Base-by-base conservation (phyloP, 2,888 invertebrate genomes). In the Acronicta alni region DNA sequence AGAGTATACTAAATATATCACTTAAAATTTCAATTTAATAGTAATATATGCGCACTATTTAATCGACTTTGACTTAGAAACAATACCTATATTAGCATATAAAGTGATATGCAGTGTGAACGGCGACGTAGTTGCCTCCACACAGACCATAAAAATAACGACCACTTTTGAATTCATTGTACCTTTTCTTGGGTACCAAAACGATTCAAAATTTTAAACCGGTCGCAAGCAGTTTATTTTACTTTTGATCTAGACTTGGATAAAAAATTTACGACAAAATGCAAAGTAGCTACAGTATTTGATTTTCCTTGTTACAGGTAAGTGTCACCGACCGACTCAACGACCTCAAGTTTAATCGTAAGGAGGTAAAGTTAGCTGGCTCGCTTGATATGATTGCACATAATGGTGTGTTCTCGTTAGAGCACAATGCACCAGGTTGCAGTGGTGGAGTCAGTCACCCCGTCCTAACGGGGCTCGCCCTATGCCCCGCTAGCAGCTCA, bases 391-490 rank as follows among this genome's bases (percentile, higher is more conserved):
- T 89, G 89, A 89, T 89, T 87, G 89, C 87, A 89, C 88, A 88
- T 89, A 91, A 87, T 89, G 89, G 85, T 85, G 84, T 88, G 93
- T 91, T 91, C 93, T 92, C 91, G 90, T 93, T 93, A 91, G 90
- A 92, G 93, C 93, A 92, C 93, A 93, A 93, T 94, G 93, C 93
- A 92, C 93, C 93, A 92, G 91, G 92, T 88, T 92, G 91, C 91
- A 91, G 86, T 89, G 89, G 83, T 87, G 82, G 85, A 90, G 93
- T 93, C 93, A 93, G 87, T 93, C 93, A 93, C 93, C 93, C 88
- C 93, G 88, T 85, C 87, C 88, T 93, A 93, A 93, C 93, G 93
- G 93, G 90, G 87, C 89, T 90, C 89, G 93, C 92, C 93, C 93
- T 93, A 90, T 88, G 91, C 84, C 89, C n/a, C 86, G 88, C 81